Percentiles rank a stretch among this genome's conserved stretches.
These are phyloP conservation scores for Amphilophus citrinellus DNA, from an alignment of 2,113 vertebrate genomes.

Conservation along the genomic window DNA sequence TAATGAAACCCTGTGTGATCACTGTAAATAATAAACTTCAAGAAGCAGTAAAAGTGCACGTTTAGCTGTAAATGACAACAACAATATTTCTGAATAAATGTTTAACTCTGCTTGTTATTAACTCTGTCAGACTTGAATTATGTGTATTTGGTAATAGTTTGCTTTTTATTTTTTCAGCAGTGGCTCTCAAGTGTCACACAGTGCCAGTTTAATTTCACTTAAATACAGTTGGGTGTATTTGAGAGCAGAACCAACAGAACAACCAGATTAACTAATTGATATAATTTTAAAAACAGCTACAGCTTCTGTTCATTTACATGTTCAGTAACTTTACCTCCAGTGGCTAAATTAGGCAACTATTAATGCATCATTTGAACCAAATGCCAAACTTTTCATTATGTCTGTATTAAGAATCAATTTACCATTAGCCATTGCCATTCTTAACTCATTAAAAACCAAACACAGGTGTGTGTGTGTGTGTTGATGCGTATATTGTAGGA, in stretches of 20 bases:
- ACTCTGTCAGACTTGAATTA: not conserved
- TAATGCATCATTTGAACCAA: not conserved
- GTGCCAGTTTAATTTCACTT: not conserved
- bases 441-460: too few species aligned
- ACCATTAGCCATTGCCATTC: not conserved
- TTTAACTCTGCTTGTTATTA: too few species aligned
- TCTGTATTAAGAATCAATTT: not conserved
- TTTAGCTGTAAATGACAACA: not conserved
- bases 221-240: not conserved
- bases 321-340: not conserved
- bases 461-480: too few species aligned
- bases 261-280: not conserved
- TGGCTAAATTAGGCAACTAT: not conserved
- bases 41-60: not conserved
- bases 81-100: not conserved
- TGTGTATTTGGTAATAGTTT: not conserved
- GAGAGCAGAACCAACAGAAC: not conserved
- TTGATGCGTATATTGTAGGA: not conserved
- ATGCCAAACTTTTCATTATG: not conserved
- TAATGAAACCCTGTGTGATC: slow-evolving; percentile 1
- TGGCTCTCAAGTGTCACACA: not conserved
- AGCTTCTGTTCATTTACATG: not conserved
- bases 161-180: not conserved
- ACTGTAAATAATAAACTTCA: slow-evolving; percentile 24
- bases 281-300: not conserved